phyloP scores from a whole-genome alignment of 2,888 invertebrate species.

The Drosophila gaucha region DNA sequence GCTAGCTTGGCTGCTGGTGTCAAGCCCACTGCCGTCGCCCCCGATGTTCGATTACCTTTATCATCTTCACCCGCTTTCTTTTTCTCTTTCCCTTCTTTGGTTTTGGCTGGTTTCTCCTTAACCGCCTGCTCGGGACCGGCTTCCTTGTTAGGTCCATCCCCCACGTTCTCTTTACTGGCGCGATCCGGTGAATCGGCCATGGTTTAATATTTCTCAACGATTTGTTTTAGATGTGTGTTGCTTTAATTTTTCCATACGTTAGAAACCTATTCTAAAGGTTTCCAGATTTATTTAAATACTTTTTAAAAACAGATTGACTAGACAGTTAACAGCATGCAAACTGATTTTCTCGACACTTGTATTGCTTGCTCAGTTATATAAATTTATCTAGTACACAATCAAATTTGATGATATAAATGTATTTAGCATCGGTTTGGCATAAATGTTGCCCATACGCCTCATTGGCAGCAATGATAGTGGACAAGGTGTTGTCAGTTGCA shows the following conservation, averaged over 20 bases:
- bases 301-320: neutral
- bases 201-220: neutral
- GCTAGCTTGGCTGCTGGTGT: constrained; percentile 21
- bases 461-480: constrained; percentile 52
- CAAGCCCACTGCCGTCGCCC: neutral
- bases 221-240: constrained; percentile 4
- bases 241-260: neutral
- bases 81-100: constrained; percentile 33
- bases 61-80: constrained; percentile 44
- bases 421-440: constrained; percentile 25
- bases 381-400: neutral
- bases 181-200: constrained; percentile 45
- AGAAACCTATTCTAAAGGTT: neutral
- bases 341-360: neutral
- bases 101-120: constrained; percentile 32
- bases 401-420: no score
- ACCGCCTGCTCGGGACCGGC: constrained; percentile 27
- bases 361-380: neutral
- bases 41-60: constrained; percentile 17
- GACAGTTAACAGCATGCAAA: neutral
- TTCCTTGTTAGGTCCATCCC: constrained; percentile 18
- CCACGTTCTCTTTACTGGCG: constrained; percentile 29
- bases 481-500: constrained; percentile 45
- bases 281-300: neutral
- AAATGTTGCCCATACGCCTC: constrained; percentile 55